Base-by-base conservation (phyloP, 1,140 invertebrate genomes). In the Drosophila kikkawai region DNA sequence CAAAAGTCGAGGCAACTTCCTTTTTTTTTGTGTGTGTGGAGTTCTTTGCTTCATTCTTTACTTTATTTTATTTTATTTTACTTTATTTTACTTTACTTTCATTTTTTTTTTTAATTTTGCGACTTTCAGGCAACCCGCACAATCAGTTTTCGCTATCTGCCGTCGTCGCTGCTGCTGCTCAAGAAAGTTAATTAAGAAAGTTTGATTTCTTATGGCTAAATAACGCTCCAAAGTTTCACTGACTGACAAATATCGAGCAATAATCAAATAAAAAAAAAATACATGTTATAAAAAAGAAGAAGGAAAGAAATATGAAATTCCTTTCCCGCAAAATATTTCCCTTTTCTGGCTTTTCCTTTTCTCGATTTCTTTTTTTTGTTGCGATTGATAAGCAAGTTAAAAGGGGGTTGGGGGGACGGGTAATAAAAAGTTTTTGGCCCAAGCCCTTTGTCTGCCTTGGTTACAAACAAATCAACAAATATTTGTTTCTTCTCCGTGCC, bases 131-230 rank as follows among this genome's bases (percentile, higher is more conserved):
- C 60, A 37, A 37, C 50, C n/a, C 51, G 22, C 19, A 36, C 51
- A 57, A 59, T 34, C 59, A 45, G 15, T 45, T 48, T 22, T 19
- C 29, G 37, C 58, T 36, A 51, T 42, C 64, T 32, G 39, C 55
- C 55, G 61, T 42, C 56, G 78, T 61, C 74, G 75, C 60, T 66
- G 53, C 32, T 19, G 47, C 48, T 17, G 80, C 71, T 65, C 68
- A 80, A 90, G 85, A 87, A 87, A 87, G 84, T 87, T 87, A 87
- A 87, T 87, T 87, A 87, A 87, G 80, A 87, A 87, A 87, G 84
- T 87, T 87, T 87, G 84, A 87, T 87, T 87, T 87, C 84, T 87
- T 87, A 87, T 87, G 80, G 84, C 85, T 88, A 87, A 87, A 87
- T 87, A 87, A 88, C 77, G 84, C 85, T 87, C 66, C 85, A 90